A percentile compares a stretch with the other conserved stretches of the same genome.
Evolutionary conservation across 2,888 invertebrate genomes (phyloP).

Genomic region (Drosophila limbata): DNA sequence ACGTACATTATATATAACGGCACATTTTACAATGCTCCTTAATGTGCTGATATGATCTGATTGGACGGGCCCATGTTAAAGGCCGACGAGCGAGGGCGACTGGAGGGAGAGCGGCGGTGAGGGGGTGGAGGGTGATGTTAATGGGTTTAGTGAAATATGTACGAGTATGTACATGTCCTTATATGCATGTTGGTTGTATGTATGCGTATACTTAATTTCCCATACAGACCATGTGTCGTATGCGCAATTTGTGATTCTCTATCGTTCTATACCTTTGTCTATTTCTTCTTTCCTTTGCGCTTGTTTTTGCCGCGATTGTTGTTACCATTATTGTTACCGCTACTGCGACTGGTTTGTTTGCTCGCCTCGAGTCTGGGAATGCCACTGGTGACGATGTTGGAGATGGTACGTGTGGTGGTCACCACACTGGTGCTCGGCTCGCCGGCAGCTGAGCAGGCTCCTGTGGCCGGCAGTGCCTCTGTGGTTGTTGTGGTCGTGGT

Average conservation of each 20-base stretch:
- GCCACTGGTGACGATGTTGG: conserved; percentile 83
- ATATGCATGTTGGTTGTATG: conserved; percentile 11
- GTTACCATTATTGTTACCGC: conserved; percentile 61
- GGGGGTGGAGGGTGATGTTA: conserved; percentile 8
- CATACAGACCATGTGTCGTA: conserved; percentile 63
- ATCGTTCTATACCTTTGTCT: conserved; percentile 27
- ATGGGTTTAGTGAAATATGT: conserved; percentile 22
- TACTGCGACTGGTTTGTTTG: conserved; percentile 48
- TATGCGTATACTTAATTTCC: conserved; percentile 20
- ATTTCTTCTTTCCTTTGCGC: conserved; percentile 79
- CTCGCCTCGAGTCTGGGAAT: conserved; percentile 74
- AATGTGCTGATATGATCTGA: conserved; percentile 61
- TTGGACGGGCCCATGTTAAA: conserved; percentile 18
- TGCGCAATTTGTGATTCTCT: conserved; percentile 57
- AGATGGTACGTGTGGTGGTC: conserved; percentile 83
- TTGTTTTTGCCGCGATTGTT: conserved; percentile 75
- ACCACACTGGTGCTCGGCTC: conserved; percentile 76
- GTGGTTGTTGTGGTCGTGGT: conserved; percentile 83
- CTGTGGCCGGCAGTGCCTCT: conserved; percentile 57
- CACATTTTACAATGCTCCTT: conserved; percentile 17
- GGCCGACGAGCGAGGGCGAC: conserved; percentile 6
- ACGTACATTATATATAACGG: conserved; percentile 19
- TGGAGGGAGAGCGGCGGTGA: not conserved
- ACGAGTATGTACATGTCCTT: conserved; percentile 7
- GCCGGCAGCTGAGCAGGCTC: conserved; percentile 28